Evolutionary conservation across 2,113 vertebrate genomes (phyloP).

Genomic region (Stigmatopora nigra): DNA sequence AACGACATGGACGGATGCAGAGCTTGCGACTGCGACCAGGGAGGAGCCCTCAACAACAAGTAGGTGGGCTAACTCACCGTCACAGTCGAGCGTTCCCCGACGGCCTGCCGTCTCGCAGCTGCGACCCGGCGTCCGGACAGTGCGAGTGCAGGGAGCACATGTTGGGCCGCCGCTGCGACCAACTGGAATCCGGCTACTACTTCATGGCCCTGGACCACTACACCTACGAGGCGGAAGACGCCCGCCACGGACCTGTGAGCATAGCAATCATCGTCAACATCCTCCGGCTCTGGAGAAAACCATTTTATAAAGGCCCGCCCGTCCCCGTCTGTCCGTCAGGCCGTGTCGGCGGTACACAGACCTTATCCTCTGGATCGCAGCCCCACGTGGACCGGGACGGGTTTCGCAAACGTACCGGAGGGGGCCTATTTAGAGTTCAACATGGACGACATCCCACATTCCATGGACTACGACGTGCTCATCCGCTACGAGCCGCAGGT

Average conservation of each 20-base stretch:
- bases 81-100: neutral
- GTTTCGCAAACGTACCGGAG: conserved; percentile 87
- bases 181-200: conserved; percentile 87
- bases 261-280: no score
- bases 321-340: conserved; percentile 59
- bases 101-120: conserved; percentile 62
- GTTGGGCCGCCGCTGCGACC: conserved; percentile 83
- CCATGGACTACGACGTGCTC: conserved; percentile 91
- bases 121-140: conserved; percentile 80
- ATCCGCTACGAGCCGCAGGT: conserved; percentile 97
- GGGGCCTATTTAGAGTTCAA: conserved; percentile 81
- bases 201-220: conserved; percentile 89
- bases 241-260: conserved; percentile 76
- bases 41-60: conserved; percentile 84
- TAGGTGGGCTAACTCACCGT: conserved; percentile 36
- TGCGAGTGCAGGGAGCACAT: conserved; percentile 84
- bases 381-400: conserved; percentile 89
- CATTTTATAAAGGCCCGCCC: neutral
- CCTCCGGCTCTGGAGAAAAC: neutral
- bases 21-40: conserved; percentile 87
- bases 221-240: conserved; percentile 89
- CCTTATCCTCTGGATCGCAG: conserved; percentile 75
- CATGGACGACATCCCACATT: conserved; percentile 82
- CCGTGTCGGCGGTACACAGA: conserved; percentile 75
- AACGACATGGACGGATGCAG: conserved; percentile 91